Evolutionary conservation across 2,888 invertebrate genomes (phyloP).

Genomic region (Amitus sp.): DNA sequence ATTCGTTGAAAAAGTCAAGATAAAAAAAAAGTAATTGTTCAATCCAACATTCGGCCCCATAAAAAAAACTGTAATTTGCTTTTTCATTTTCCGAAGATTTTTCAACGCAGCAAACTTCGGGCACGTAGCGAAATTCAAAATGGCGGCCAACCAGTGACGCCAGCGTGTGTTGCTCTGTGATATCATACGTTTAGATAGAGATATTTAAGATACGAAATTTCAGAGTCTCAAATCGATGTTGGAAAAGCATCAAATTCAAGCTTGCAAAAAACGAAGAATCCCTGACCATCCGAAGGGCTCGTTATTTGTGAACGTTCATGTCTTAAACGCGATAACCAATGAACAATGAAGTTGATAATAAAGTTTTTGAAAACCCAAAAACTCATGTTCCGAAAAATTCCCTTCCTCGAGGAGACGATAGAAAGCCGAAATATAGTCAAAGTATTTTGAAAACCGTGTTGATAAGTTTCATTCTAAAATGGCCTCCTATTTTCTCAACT

Average conservation of each 20-base stretch:
- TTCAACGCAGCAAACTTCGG: neutral
- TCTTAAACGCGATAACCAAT: slow-evolving; percentile 14
- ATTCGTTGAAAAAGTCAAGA: too few relatives aligned
- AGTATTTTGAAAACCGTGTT: neutral
- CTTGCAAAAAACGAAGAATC: too few relatives aligned
- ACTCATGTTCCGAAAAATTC: slow-evolving; percentile 5
- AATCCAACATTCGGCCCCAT: too few relatives aligned
- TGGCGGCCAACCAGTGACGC: slow-evolving; percentile 47
- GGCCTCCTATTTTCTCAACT: too few relatives aligned
- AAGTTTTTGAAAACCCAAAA: neutral
- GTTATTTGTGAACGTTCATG: too few relatives aligned
- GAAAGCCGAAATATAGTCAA: slow-evolving; percentile 1
- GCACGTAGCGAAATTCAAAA: neutral
- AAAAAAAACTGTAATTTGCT: too few relatives aligned
- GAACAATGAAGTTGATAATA: slow-evolving; percentile 1
- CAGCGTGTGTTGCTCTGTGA: slow-evolving; percentile 65
- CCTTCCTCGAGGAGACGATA: slow-evolving; percentile 2
- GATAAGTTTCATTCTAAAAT: too few relatives aligned
- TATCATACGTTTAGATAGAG: slow-evolving; percentile 64
- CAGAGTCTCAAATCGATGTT: neutral
- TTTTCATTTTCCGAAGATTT: neutral
- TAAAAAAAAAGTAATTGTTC: too few relatives aligned
- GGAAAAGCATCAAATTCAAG: too few relatives aligned
- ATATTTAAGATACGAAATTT: slow-evolving; percentile 55
- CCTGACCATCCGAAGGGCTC: too few relatives aligned